A percentile compares a stretch with the other conserved stretches of the same genome.
These are phyloP conservation scores for Cataglyphis cursor DNA, from an alignment of 2,888 invertebrate species.

Conservation along the genomic window DNA sequence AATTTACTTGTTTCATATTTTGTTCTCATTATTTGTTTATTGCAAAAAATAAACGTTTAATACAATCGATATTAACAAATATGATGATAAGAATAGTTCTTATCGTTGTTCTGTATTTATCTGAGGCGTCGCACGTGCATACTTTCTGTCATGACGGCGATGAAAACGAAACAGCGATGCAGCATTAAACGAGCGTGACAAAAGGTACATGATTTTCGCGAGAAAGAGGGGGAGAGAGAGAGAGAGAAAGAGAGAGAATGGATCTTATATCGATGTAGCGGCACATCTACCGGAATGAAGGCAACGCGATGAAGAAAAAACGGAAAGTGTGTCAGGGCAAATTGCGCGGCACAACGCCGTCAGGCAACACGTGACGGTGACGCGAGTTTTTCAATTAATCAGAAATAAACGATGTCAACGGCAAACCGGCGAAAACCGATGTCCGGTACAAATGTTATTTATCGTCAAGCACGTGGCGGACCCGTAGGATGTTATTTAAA, in stretches of 20 bases:
- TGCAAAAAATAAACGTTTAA: background rate
- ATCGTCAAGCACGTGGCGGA: constrained; percentile 72
- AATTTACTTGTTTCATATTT: background rate
- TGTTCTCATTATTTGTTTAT: background rate
- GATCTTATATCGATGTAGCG: constrained; percentile 12
- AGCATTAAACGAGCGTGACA: background rate
- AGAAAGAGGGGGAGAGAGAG: background rate
- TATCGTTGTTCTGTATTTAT: constrained; percentile 2
- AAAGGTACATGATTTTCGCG: constrained; percentile 31
- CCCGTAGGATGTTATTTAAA: constrained; percentile 69
- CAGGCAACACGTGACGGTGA: constrained; percentile 72
- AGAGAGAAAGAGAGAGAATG: background rate
- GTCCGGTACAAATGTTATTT: constrained; percentile 79
- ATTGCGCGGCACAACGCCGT: constrained; percentile 61
- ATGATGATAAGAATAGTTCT: background rate
- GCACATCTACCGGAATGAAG: constrained; percentile 29
- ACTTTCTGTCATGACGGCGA: background rate
- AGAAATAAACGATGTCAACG: constrained; percentile 77
- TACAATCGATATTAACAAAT: background rate
- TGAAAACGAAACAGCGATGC: background rate
- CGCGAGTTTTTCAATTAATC: constrained; percentile 78
- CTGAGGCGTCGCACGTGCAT: background rate
- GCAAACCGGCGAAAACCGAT: constrained; percentile 66
- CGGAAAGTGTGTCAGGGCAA: constrained; percentile 63
- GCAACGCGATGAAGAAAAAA: constrained; percentile 50